Percentiles rank a stretch among this genome's conserved stretches.
These are phyloP conservation scores for Chamaetylas fuelleborni DNA, from an alignment of 2,113 vertebrate genomes.

Conservation along the genomic window DNA sequence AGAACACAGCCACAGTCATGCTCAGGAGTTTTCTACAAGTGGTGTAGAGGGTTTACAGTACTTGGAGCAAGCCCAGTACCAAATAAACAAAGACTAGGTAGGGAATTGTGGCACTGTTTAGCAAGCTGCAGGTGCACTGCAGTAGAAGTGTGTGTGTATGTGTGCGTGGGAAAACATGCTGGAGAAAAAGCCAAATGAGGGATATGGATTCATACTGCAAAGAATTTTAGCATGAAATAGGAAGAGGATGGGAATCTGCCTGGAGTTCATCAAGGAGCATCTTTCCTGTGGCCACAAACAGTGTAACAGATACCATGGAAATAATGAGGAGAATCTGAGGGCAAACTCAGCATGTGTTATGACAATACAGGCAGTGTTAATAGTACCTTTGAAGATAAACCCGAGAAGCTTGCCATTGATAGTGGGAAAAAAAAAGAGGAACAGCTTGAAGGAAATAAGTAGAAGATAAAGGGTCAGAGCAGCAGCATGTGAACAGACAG, in stretches of 20 bases:
- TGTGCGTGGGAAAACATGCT: neutral
- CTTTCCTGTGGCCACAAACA: fast-evolving
- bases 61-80: neutral
- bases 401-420: neutral
- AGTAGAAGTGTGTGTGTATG: neutral
- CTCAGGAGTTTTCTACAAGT: neutral
- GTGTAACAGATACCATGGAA: neutral
- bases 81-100: neutral
- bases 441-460: neutral
- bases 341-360: neutral
- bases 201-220: neutral
- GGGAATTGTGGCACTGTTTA: neutral
- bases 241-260: neutral
- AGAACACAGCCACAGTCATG: neutral
- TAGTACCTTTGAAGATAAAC: neutral
- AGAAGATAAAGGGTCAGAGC: neutral
- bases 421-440: neutral
- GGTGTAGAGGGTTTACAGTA: neutral
- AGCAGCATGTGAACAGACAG: neutral
- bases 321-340: neutral
- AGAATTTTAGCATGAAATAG: neutral
- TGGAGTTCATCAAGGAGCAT: neutral
- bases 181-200: neutral
- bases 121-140: neutral
- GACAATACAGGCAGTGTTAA: neutral